These are phyloP conservation scores for Cydia pomonella DNA, from an alignment of 1,140 invertebrate species.

Conservation along the genomic window DNA sequence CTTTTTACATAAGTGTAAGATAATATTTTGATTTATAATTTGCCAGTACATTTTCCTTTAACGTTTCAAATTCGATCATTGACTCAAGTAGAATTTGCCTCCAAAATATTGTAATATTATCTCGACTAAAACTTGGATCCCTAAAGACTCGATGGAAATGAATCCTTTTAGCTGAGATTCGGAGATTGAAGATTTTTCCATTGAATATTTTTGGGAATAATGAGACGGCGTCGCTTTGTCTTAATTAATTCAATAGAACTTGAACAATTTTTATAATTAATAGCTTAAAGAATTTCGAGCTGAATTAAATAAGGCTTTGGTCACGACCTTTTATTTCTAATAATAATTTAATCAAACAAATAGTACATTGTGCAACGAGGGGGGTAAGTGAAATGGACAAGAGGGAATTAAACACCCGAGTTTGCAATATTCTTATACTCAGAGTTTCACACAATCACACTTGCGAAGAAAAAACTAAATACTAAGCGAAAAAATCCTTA, in stretches of 20 bases:
- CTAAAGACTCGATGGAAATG: conserved; percentile 11
- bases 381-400: no score
- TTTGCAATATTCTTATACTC: no score
- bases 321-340: no score
- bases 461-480: no score
- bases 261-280: not conserved
- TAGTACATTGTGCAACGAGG: no score
- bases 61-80: not conserved
- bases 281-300: not conserved
- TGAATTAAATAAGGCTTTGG: not conserved
- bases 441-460: no score
- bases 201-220: conserved; percentile 27
- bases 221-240: conserved; percentile 30
- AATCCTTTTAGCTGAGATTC: conserved; percentile 22
- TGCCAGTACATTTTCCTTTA: no score
- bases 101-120: not conserved
- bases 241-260: conserved; percentile 28
- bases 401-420: no score
- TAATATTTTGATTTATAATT: no score
- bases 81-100: not conserved
- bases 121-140: not conserved
- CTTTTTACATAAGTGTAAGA: no score
- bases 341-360: no score
- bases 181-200: conserved; percentile 33
- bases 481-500: no score